Conservation (phyloP, 2,888 invertebrate genomes). For the Zonitis immaculata region DNA sequence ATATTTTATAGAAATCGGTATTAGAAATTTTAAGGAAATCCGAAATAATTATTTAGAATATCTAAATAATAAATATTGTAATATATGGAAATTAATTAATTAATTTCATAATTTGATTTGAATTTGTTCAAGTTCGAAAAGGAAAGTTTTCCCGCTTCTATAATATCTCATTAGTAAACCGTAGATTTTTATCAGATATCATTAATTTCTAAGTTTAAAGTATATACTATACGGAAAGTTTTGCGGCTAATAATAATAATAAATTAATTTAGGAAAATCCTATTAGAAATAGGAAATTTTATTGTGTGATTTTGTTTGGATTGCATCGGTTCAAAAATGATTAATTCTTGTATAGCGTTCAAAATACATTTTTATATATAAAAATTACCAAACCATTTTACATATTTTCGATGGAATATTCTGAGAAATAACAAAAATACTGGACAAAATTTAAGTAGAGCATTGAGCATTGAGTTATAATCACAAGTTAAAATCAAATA, state of each 20-base stretch:
- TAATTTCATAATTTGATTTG: neutral
- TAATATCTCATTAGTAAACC: too few relatives aligned
- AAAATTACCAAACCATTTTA: too few relatives aligned
- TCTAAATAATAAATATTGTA: too few relatives aligned
- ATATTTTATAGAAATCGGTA: too few relatives aligned
- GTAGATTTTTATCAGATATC: too few relatives aligned
- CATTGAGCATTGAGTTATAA: neutral
- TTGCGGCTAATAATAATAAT: neutral
- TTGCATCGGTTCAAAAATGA: too few relatives aligned
- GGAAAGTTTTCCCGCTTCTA: neutral
- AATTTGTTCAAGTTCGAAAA: neutral
- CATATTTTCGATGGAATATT: neutral
- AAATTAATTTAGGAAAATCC: neutral
- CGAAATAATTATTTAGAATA: too few relatives aligned
- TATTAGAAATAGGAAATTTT: conserved; percentile 3
- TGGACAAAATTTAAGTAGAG: neutral
- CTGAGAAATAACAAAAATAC: neutral
- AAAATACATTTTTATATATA: too few relatives aligned
- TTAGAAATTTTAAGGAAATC: too few relatives aligned
- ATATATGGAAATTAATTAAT: neutral
- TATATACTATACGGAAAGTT: neutral
- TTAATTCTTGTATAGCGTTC: too few relatives aligned
- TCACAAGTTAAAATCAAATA: neutral
- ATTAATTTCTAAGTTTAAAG: neutral
- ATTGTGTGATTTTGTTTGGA: too few relatives aligned